Evolutionary conservation across 2,888 invertebrate species (phyloP).

Genomic region (Halocaridina rubra): DNA sequence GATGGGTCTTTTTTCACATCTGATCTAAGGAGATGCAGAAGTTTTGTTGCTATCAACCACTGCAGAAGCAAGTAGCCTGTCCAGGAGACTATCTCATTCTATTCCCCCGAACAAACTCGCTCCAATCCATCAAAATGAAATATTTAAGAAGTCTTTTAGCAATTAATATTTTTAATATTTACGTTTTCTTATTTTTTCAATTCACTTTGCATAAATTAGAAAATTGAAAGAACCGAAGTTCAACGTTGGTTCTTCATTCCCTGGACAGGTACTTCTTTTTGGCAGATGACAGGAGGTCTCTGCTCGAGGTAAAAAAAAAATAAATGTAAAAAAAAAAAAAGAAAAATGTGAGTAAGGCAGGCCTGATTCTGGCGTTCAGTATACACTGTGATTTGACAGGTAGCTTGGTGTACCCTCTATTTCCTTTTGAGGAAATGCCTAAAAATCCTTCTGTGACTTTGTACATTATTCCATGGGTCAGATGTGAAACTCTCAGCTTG

Average conservation of each 20-base stretch:
- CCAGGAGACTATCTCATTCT: constrained; percentile 8
- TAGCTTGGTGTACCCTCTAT: constrained; percentile 30
- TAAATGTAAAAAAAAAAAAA: neutral
- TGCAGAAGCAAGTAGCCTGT: constrained; percentile 23
- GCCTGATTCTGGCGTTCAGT: constrained; percentile 41
- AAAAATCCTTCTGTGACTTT: constrained; percentile 9
- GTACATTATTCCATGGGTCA: constrained; percentile 21
- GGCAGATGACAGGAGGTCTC: constrained; percentile 28
- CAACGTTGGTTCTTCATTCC: too few species aligned
- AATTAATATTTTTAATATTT: too few species aligned
- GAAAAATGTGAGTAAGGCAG: constrained; percentile 34
- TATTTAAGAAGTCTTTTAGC: too few species aligned
- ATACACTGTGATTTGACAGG: constrained; percentile 44
- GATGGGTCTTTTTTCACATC: constrained; percentile 23
- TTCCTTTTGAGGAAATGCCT: constrained; percentile 29
- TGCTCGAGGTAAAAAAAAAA: constrained; percentile 15
- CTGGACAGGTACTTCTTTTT: constrained; percentile 32
- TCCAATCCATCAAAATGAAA: too few species aligned
- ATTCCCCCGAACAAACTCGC: too few species aligned
- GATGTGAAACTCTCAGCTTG: constrained; percentile 25
- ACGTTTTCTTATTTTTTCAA: too few species aligned
- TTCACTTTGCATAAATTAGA: too few species aligned
- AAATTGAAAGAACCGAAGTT: too few species aligned
- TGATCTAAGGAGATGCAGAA: constrained; percentile 37
- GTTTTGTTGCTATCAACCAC: constrained; percentile 26